A percentile compares a stretch with the other conserved stretches of the same genome.
These are phyloP conservation scores for Acrobasis repandana DNA, from an alignment of 2,888 invertebrate genomes.

Conservation along the genomic window DNA sequence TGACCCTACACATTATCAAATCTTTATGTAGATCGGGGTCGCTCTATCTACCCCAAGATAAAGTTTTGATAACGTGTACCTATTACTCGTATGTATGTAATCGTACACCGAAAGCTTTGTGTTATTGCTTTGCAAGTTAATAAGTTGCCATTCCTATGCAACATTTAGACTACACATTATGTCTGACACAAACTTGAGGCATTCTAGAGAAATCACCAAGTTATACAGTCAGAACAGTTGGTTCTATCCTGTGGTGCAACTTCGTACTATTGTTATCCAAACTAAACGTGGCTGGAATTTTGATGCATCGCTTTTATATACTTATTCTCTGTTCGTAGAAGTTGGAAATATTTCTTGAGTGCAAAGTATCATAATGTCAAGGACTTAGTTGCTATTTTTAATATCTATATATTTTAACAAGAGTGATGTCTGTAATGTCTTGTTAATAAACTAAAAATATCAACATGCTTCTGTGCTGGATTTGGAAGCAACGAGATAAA, in stretches of 20 bases:
- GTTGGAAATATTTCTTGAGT: neutral
- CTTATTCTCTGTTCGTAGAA: neutral
- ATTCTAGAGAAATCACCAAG: conserved; percentile 15
- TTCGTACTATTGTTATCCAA: conserved; percentile 10
- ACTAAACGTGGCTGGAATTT: conserved; percentile 1
- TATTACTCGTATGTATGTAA: no score
- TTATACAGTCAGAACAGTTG: neutral
- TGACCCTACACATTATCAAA: no score
- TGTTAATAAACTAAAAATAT: no score
- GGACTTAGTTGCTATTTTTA: neutral
- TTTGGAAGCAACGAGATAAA: no score
- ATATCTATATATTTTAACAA: no score
- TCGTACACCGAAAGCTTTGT: neutral
- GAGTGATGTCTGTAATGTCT: no score
- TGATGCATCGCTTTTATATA: neutral
- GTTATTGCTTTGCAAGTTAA: neutral
- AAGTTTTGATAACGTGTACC: no score
- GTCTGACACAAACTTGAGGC: conserved; percentile 2
- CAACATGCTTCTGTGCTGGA: no score
- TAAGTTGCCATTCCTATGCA: conserved; percentile 3
- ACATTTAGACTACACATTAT: conserved; percentile 16
- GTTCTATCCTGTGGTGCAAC: conserved; percentile 5
- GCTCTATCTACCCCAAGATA: no score
- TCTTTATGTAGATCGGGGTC: no score
- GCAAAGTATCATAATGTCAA: neutral